A percentile compares a stretch with the other conserved stretches of the same genome.
phyloP scores from a whole-genome alignment of 1,140 invertebrate genomes.

The Eubasilissa regina region DNA sequence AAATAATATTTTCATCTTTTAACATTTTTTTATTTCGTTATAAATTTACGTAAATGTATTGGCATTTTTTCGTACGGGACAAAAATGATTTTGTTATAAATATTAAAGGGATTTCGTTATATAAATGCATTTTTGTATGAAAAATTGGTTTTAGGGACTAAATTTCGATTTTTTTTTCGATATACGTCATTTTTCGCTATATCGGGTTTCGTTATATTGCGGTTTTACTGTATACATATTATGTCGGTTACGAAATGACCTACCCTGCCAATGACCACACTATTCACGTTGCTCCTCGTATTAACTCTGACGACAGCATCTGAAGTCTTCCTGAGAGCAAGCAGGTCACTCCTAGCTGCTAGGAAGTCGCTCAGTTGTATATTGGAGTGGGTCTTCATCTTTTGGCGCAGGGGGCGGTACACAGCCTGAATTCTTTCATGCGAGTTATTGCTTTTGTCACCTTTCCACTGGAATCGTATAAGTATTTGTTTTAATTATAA shows the following conservation, averaged over 20 bases:
- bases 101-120: too few species aligned
- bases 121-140: too few species aligned
- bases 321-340: conserved; percentile 91
- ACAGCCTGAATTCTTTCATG: conserved; percentile 81
- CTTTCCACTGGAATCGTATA: conserved; percentile 82
- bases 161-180: too few species aligned
- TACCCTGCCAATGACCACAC: conserved; percentile 87
- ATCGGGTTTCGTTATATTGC: too few species aligned
- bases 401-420: conserved; percentile 80
- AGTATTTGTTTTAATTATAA: neutral
- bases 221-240: too few species aligned
- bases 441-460: conserved; percentile 81
- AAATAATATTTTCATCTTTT: too few species aligned
- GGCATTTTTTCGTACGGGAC: too few species aligned
- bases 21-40: too few species aligned
- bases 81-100: too few species aligned
- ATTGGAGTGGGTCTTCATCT: conserved; percentile 76
- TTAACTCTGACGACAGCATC: conserved; percentile 84
- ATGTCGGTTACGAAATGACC: neutral
- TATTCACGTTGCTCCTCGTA: conserved; percentile 86
- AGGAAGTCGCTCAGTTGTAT: conserved; percentile 83
- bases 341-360: conserved; percentile 85
- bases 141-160: too few species aligned
- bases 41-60: too few species aligned
- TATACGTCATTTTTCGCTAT: too few species aligned